Percentiles rank a stretch among this genome's conserved stretches.
phyloP scores from a whole-genome alignment of 2,888 invertebrate genomes.

The Callinectes sapidus region DNA sequence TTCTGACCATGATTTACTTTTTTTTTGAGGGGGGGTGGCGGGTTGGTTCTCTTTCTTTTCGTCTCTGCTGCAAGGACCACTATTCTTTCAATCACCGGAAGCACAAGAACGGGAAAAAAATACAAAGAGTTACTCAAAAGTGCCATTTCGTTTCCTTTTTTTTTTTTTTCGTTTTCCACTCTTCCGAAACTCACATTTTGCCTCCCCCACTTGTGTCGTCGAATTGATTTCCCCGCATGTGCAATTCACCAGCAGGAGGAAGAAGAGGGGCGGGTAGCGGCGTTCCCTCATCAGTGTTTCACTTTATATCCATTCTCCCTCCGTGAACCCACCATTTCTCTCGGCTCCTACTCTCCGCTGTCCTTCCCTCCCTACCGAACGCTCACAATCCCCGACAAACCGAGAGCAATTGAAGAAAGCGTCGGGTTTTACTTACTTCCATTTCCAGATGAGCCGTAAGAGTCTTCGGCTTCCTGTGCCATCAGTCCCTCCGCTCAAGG shows the following conservation, averaged over 20 bases:
- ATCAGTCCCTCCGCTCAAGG: slow-evolving; percentile 16
- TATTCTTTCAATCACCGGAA: not conserved
- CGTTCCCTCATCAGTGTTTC: slow-evolving; percentile 29
- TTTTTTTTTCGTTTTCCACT: not conserved
- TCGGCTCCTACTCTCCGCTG: not conserved
- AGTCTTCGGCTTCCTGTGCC: not conserved
- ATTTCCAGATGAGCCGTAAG: not conserved
- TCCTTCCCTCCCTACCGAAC: not conserved
- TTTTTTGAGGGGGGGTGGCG: too few relatives aligned
- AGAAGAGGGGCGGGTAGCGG: not conserved
- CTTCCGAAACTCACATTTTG: not conserved
- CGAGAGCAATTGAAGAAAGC: not conserved
- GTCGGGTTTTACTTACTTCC: not conserved
- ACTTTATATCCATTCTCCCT: not conserved
- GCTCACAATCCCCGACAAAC: not conserved
- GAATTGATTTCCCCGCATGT: not conserved
- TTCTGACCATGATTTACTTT: not conserved
- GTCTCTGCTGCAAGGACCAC: not conserved
- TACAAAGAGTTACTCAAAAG: not conserved
- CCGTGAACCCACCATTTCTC: not conserved
- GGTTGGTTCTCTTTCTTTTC: not conserved
- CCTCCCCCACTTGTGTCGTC: not conserved
- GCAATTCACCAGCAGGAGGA: slow-evolving; percentile 13
- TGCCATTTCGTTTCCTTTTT: not conserved
- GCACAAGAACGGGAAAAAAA: not conserved